phyloP scores from a whole-genome alignment of 1,140 invertebrate species.

The Drosophila littoralis region DNA sequence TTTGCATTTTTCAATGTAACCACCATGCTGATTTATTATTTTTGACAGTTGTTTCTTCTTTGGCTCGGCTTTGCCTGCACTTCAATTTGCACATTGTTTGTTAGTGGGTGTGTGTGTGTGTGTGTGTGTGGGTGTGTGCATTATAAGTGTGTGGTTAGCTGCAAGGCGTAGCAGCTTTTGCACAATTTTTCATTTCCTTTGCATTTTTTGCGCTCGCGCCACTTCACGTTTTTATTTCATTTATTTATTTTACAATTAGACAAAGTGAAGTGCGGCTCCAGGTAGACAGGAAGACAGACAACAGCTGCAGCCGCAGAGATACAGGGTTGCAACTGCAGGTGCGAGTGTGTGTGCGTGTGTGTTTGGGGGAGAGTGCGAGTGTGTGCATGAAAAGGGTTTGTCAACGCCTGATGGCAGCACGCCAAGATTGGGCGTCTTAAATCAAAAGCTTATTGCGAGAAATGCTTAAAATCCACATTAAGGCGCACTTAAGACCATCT shows the following conservation, averaged over 20 bases:
- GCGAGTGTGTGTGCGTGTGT: constrained; percentile 11
- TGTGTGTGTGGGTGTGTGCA: background rate
- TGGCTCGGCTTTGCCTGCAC: constrained; percentile 20
- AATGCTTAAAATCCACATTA: constrained; percentile 72
- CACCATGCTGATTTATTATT: constrained; percentile 71
- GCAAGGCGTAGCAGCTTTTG: constrained; percentile 25
- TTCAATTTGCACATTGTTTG: constrained; percentile 8
- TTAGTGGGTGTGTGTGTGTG: background rate
- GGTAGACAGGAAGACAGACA: constrained; percentile 28
- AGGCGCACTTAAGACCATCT: constrained; percentile 40
- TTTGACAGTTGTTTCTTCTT: constrained; percentile 55
- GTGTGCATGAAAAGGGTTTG: constrained; percentile 13
- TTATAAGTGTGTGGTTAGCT: constrained; percentile 40
- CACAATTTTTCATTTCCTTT: constrained; percentile 71
- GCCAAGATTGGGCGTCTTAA: constrained; percentile 47
- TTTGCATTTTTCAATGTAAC: constrained; percentile 49
- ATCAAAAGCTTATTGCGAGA: constrained; percentile 60
- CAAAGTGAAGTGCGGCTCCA: constrained; percentile 72
- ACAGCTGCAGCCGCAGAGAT: constrained; percentile 16
- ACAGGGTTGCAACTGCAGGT: constrained; percentile 24
- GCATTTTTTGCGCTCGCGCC: constrained; percentile 41
- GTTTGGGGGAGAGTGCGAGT: background rate
- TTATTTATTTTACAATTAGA: constrained; percentile 79
- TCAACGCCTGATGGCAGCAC: constrained; percentile 32
- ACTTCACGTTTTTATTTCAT: constrained; percentile 72